Evolutionary conservation across 2,113 vertebrate species (phyloP), one percentile per base, ranked within the genome.

Genomic region (Elephas maximus): DNA sequence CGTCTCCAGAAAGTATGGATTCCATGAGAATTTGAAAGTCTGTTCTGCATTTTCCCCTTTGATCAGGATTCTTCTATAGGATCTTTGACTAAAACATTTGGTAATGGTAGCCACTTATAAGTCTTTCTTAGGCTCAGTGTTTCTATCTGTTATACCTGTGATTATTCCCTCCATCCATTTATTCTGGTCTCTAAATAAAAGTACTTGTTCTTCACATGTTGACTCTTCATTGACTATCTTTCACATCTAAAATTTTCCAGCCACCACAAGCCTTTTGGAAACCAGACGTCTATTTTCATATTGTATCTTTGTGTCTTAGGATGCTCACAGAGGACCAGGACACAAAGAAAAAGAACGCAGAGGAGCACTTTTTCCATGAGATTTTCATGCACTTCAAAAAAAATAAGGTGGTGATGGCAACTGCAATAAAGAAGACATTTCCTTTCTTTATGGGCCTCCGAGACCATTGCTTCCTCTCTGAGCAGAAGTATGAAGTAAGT

Each of bases 321-420:
- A n/a, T 44, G 30, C 21, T 2, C 74, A 14, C 33, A 14, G 53
- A 41, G 11, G 6, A 63, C 20, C 67, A 33, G 77, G 67, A 28
- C 37, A 12, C 8, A 12, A 71, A 37, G 28, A 62, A 71, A 8
- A 37, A 33, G 30, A 74, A 4, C 17, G 0, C 1, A 18, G 63
- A 77, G 6, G 76, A 96, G 6, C 78, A 77, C 63, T 3, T 2
- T 15, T 57, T 10, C 8, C 45, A 37, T 28, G n/a, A 92, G 2
- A 26, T 93, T 41, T 88, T 95, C 82, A 97, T 4, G 1, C 15
- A 73, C n/a, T 98, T 98, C 95, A 94, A 1, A 82, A 45, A 88
- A 95, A 95, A 91, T 17, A 96, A 98, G 74, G 93, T 97, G 41
- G 91, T 91, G 45, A 97, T 97, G 0, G 91, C 95, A 18, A 82